Base-by-base conservation (phyloP, 2,113 vertebrate species). In the Trochalopteron elliotii region DNA sequence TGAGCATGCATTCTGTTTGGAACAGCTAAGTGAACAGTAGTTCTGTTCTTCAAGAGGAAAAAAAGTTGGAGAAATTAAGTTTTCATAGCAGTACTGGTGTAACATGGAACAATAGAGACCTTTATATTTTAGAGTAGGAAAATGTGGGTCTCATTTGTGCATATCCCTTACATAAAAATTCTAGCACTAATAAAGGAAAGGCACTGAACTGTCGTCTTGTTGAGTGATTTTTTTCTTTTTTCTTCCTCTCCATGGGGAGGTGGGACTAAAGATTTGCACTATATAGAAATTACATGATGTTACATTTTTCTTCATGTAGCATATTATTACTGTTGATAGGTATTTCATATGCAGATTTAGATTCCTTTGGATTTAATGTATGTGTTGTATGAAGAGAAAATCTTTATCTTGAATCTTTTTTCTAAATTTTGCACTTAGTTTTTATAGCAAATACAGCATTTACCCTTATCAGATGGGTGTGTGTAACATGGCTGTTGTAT, bases 1-100 rank as follows among this genome's bases (percentile, higher is more conserved):
- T 74, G 94, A 96, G 96, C 83, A 97, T 97, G 96, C 93, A 93
- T 94, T 96, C 90, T 96, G 83, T 96, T 95, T 95, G 90, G 85
- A 96, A 83, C 92, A 93, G 90, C 84, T 90, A 93, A 88, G 52
- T 40, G 92, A 96, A 96, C 94, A 96, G 94, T 94, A 94, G 90
- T 94, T 92, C 90, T 83, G 79, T 96, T 96, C 90, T 96, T 95
- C 63, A 53, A 76, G 79, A 53, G 64, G 49, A 86, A 95, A 96
- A 95, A 95, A 94, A 85, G 61, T 77, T 94, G 92, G 59, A 91
- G 87, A 96, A 95, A 96, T 88, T 83, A 93, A 93, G 67, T 96
- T 96, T 96, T 96, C 87, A 28, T 88, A 90, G 75, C 76, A 83
- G 82, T 47, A 70, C 85, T 96, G 87, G 90, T 95, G 59, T 86